Evolutionary conservation across 2,888 invertebrate genomes (phyloP).

Genomic region (Dryomyza anilis): DNA sequence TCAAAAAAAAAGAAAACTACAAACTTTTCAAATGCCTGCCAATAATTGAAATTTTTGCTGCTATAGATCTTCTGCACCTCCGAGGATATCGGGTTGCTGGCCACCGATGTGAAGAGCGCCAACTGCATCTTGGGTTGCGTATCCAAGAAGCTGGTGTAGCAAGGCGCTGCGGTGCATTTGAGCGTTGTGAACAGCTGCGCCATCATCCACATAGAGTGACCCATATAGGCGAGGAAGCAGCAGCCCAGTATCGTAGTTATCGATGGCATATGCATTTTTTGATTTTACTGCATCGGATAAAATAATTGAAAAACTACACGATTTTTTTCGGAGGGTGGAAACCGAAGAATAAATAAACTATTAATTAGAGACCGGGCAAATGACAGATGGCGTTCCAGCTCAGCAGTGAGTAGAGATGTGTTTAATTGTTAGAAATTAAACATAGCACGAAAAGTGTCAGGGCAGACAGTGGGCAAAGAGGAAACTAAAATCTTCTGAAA

Average conservation of each 20-base stretch:
- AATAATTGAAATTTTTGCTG: slow-evolving; percentile 71
- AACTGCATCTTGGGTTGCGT: slow-evolving; percentile 73
- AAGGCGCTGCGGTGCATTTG: slow-evolving; percentile 66
- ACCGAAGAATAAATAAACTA: background rate
- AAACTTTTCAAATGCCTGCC: slow-evolving; percentile 63
- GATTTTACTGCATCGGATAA: too few relatives aligned
- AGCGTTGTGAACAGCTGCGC: slow-evolving; percentile 71
- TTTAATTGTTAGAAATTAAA: background rate
- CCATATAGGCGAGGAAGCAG: slow-evolving; percentile 72
- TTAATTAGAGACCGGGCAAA: background rate
- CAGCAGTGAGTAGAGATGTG: background rate
- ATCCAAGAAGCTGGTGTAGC: slow-evolving; percentile 73
- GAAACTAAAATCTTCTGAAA: too few relatives aligned
- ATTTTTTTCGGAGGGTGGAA: background rate
- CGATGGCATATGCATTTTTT: slow-evolving; percentile 63
- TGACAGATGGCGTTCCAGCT: background rate
- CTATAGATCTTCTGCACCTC: slow-evolving; percentile 69
- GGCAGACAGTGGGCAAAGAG: background rate
- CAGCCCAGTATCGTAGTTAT: slow-evolving; percentile 68
- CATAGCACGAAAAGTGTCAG: too few relatives aligned
- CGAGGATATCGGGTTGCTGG: slow-evolving; percentile 64
- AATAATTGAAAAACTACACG: background rate
- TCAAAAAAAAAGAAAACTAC: slow-evolving; percentile 27
- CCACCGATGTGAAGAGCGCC: slow-evolving; percentile 71
- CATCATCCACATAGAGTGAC: slow-evolving; percentile 77